Base-by-base conservation (phyloP, 2,797 vertebrate species). In the Podarcis siculus region DNA sequence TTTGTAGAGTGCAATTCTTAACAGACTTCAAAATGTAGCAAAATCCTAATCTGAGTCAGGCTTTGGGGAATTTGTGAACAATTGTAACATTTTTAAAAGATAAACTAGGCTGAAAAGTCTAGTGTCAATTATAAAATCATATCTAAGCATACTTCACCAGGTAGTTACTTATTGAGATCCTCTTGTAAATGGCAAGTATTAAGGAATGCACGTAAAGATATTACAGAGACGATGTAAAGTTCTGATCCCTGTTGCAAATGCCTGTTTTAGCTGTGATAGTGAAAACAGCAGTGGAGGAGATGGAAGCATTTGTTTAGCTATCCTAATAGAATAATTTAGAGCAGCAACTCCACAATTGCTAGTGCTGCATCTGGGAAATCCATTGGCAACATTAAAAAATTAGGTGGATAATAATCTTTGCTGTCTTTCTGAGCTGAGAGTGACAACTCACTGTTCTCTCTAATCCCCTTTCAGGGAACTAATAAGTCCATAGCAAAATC, bases 401-500 rank as follows among this genome's bases (percentile, higher is more conserved):
- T 37, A 19, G 55, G 10, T 7, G 5, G 27, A 76, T 45, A 83
- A 91, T 39, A 83, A 49, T 1, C 0, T 73, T 73, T 7, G 25
- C 8, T 17, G 19, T 61, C 1, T 77, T 2, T 76, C 77, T 73
- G n/a, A 81, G 21, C 27, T 55, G 3, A 55, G 3, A 19, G 6
- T 73, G 35, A 69, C 21, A 30, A 71, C 1, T 39, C 66, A 37
- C 23, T 8, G 3, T 42, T 76, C 42, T 27, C 1, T 25, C 49
- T 0, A 4, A 77, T 87, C 86, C 85, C 27, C 1, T 5, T 32
- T 42, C 82, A 88, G 95, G 93, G 91, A 84, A 25, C 37, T 32
- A 64, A 92, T 49, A 83, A 80, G 89, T 96, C 94, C 90, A 95
- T 97, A 80, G 90, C 92, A 1, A 97, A 96, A 23, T 64, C 96